Conservation (phyloP, 1,140 invertebrate species). For the Lepidurus packardi region DNA sequence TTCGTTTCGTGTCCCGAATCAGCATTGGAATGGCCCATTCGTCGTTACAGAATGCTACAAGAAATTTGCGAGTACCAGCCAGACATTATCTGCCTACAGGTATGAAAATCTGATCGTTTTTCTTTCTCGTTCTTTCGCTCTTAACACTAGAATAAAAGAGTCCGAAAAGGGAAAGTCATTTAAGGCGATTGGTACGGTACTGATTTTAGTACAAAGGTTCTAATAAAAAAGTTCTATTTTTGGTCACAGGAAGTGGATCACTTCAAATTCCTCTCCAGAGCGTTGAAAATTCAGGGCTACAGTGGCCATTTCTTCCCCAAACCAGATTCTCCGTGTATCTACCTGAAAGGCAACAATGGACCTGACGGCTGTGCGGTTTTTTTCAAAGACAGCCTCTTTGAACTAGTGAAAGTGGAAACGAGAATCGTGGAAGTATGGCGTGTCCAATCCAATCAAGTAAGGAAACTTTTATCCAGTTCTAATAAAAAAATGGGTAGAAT, state of each 20-base stretch:
- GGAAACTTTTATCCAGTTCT: constrained; percentile 28
- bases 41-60: constrained; percentile 63
- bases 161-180: constrained; percentile 18
- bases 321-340: constrained; percentile 71
- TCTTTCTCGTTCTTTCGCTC: background rate
- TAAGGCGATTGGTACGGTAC: background rate
- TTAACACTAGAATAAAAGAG: background rate
- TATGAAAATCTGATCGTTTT: constrained; percentile 38
- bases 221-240: background rate
- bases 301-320: constrained; percentile 67
- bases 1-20: constrained; percentile 65
- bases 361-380: constrained; percentile 77
- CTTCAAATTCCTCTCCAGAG: constrained; percentile 60
- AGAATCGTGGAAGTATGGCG: constrained; percentile 62
- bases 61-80: constrained; percentile 63
- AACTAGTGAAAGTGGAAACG: constrained; percentile 54
- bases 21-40: constrained; percentile 62
- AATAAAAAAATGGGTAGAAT: background rate
- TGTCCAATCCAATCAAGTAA: constrained; percentile 64
- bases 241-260: constrained; percentile 65
- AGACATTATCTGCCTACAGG: constrained; percentile 68
- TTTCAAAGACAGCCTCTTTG: constrained; percentile 57
- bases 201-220: background rate
- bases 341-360: constrained; percentile 64
- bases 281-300: constrained; percentile 60